Evolutionary conservation across 2,888 invertebrate genomes (phyloP).

Genomic region (Mellilla xanthometata): DNA sequence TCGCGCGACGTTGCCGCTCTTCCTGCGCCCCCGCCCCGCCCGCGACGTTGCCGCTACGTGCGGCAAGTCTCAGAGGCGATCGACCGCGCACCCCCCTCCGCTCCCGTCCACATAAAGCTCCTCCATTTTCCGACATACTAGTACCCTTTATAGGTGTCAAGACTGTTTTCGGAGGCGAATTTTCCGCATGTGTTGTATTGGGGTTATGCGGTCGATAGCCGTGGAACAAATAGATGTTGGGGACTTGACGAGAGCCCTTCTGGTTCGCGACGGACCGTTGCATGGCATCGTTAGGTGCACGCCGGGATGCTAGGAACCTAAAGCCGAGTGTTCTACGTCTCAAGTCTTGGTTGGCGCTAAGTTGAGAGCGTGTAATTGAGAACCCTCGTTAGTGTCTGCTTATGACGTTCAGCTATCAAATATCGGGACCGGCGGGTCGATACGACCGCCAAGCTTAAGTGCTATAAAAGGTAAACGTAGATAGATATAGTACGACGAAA

Average conservation of each 20-base stretch:
- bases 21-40: slow-evolving; percentile 40
- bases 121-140: slow-evolving; percentile 51
- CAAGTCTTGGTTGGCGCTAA: slow-evolving; percentile 2
- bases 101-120: slow-evolving; percentile 49
- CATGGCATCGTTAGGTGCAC: neutral
- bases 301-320: slow-evolving; percentile 4
- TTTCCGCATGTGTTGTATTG: slow-evolving; percentile 37
- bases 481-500: too few species aligned
- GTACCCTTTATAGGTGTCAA: slow-evolving; percentile 35
- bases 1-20: slow-evolving; percentile 59
- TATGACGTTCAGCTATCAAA: slow-evolving; percentile 25
- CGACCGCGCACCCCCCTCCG: slow-evolving; percentile 63
- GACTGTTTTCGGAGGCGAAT: slow-evolving; percentile 35
- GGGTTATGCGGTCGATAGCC: slow-evolving; percentile 48
- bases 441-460: neutral
- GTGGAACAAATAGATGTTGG: slow-evolving; percentile 23
- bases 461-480: neutral
- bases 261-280: slow-evolving; percentile 19
- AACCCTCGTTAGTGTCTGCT: slow-evolving; percentile 28
- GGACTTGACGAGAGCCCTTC: slow-evolving; percentile 23
- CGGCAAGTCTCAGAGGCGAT: slow-evolving; percentile 58
- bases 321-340: neutral
- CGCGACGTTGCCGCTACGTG: slow-evolving; percentile 61
- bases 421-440: slow-evolving; percentile 4
- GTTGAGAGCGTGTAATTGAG: slow-evolving; percentile 1